Base-by-base conservation (phyloP, 2,113 vertebrate genomes). In the Muntiacus muntjak region DNA sequence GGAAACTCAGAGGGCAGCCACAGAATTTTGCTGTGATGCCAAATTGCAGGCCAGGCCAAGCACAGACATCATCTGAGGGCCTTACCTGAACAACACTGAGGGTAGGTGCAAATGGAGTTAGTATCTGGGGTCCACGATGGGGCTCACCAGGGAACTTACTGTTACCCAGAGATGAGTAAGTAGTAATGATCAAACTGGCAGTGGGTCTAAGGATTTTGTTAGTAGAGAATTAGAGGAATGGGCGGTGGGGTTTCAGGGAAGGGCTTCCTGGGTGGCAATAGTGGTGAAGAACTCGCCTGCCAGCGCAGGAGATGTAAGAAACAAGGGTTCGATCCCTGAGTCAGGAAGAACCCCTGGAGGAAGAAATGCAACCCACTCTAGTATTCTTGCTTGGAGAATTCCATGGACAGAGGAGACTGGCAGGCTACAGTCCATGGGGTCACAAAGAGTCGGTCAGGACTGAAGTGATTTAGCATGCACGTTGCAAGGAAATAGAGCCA, bases 11-110 rank as follows among this genome's bases (percentile, higher is more conserved):
- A 62, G 67, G 47, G 30, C n/a, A 76, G n/a, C 28, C 36, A 87
- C 26, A 26, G 36, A 25, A 64, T 79, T 81, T 84, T 76, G 94
- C 58, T 67, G 16, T 15, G 5, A n/a, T 55, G 30, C 26, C 52
- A 55, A 82, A n/a, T 40, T 86, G 12, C 58, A 95, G 43, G 30
- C 16, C 78, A 86, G 30, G 36, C 71, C 89, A 89, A 30, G 43
- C 6, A 50, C 90, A 95, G 84, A 84, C 71, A 64, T 33, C n/a
- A 43, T 23, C n/a, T 7, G 26, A 90, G 19, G 67, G 47, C 43
- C 33, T 95, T 43, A 4, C 13, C 57, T 11, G 19, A 79, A 67
- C 30, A 50, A 17, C 15, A 11, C 0, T 1, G 64, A 58, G 17
- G n/a, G 33, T 17, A 79, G 10, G 5, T 28, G 17, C 4, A 28